Percentiles rank a stretch among this genome's conserved stretches.
These are phyloP conservation scores for Nineta flava DNA, from an alignment of 2,888 invertebrate species.

Conservation along the genomic window DNA sequence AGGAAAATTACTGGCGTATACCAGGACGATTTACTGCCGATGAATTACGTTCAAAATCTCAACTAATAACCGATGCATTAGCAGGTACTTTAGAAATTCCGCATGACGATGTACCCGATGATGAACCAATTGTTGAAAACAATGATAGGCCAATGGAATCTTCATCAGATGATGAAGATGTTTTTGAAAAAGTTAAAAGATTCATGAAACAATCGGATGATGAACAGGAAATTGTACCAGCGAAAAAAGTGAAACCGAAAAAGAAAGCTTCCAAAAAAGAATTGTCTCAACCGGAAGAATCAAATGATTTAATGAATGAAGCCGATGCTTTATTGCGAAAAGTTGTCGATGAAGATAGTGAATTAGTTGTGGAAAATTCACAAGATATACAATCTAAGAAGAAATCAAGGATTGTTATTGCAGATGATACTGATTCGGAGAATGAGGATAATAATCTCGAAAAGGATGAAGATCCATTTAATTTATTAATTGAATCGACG, in stretches of 20 bases:
- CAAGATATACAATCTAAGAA: not conserved
- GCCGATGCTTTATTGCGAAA: too few relatives aligned
- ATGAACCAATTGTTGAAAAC: not conserved
- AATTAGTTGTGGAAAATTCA: not conserved
- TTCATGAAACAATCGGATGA: constrained; percentile 11
- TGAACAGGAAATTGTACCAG: not conserved
- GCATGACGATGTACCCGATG: constrained; percentile 7
- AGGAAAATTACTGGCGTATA: constrained; percentile 81
- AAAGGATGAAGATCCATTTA: not conserved
- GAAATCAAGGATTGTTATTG: not conserved
- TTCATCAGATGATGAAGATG: constrained; percentile 21
- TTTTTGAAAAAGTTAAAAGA: constrained; percentile 21
- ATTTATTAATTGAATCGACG: not conserved
- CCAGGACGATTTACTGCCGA: constrained; percentile 42
- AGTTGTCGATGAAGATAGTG: not conserved
- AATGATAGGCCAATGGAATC: constrained; percentile 7
- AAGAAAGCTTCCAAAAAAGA: not conserved
- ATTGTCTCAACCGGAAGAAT: not conserved
- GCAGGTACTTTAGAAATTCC: constrained; percentile 31
- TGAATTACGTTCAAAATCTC: constrained; percentile 38
- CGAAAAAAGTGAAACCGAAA: not conserved
- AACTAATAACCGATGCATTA: constrained; percentile 37
- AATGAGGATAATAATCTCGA: not conserved
- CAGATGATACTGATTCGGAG: not conserved
- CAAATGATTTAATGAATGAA: not conserved